Conservation (phyloP, 2,797 vertebrate species). For the Dendrocincla fuliginosa region DNA sequence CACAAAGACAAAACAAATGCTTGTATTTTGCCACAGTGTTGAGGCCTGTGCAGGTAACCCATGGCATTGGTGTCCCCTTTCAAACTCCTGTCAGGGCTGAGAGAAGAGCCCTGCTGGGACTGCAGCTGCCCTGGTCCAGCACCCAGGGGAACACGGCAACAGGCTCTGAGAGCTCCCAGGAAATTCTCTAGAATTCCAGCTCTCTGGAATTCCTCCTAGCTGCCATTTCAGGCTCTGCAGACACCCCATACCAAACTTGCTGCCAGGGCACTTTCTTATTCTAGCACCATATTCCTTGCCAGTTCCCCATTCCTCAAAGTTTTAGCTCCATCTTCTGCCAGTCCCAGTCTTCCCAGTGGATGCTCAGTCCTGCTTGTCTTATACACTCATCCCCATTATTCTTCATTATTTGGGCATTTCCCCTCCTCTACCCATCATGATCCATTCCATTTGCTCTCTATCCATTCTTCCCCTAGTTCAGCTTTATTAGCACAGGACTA, state of each 20-base stretch:
- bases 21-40: fast-evolving
- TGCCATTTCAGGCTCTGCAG: not conserved
- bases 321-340: not conserved
- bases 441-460: not conserved
- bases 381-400: not conserved
- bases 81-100: not conserved
- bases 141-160: not conserved
- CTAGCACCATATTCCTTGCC: not conserved
- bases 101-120: not conserved
- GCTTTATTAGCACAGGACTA: not conserved
- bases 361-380: not conserved
- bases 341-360: not conserved
- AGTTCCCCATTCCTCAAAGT: not conserved
- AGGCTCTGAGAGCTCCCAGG: not conserved
- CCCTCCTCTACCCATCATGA: fast-evolving
- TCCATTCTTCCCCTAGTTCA: not conserved
- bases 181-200: not conserved
- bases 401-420: not conserved
- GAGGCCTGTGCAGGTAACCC: not conserved
- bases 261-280: not conserved
- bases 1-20: not conserved
- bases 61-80: fast-evolving
- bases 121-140: not conserved
- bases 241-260: not conserved
- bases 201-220: not conserved